These are phyloP conservation scores for Notarius lentiginosus DNA, from an alignment of 2,113 vertebrate genomes.

Conservation along the genomic window DNA sequence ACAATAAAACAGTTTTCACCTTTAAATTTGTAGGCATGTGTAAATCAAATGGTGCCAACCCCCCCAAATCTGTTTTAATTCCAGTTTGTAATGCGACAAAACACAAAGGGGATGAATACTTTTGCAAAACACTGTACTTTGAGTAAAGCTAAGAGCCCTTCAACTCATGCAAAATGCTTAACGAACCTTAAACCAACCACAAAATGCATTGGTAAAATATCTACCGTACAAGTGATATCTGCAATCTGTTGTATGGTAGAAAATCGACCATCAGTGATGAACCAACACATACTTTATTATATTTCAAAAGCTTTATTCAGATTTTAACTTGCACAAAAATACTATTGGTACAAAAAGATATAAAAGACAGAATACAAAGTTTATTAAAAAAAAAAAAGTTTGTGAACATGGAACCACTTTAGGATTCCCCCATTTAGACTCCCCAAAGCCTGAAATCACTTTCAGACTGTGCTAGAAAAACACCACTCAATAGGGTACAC, in stretches of 20 bases:
- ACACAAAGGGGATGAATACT: too few species aligned
- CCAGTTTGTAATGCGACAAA: too few species aligned
- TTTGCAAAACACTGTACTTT: background rate
- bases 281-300: background rate
- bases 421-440: too few species aligned
- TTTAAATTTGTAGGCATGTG: too few species aligned
- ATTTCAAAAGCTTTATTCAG: conserved; percentile 38
- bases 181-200: too few species aligned
- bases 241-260: background rate
- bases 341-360: conserved; percentile 47
- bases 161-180: background rate
- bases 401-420: too few species aligned
- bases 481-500: background rate
- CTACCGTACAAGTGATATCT: too few species aligned
- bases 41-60: too few species aligned
- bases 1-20: too few species aligned
- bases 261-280: background rate
- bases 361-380: conserved; percentile 33
- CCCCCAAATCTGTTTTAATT: too few species aligned
- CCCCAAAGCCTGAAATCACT: too few species aligned
- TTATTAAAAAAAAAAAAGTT: conserved; percentile 29
- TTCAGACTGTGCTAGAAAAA: background rate
- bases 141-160: background rate
- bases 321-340: conserved; percentile 46
- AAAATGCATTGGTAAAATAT: too few species aligned